Evolutionary conservation across 2,888 invertebrate species (phyloP), one percentile per base, ranked within the genome.

Genomic region (Pyrochroa serraticornis): DNA sequence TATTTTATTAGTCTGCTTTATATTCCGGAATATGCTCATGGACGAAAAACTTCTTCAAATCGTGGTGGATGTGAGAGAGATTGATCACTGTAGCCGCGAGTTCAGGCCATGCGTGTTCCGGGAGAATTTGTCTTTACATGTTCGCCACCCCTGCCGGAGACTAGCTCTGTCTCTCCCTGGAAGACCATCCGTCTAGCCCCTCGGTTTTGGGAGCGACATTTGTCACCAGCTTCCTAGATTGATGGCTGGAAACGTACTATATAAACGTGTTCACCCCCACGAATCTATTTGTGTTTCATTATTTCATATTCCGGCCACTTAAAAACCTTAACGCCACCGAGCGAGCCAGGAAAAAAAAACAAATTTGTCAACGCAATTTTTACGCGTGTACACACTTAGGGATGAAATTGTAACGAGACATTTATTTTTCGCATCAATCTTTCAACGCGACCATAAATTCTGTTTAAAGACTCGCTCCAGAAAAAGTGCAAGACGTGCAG

Each of bases 1-100:
- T 58, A 53, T 58, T 58, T 57, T 42, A 57, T 42, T 46, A 47
- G 57, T 46, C 57, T 32, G 12, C 47, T 57, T 48, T 58, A 53
- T 58, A 57, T 57, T 51, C 47, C 45, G 46, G 39, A 35, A 44
- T 57, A 38, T 46, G 37, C 45, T 46, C 33, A 12, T 57, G 44
- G 48, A 53, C 43, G 53, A 41, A 47, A 49, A 47, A 53, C 48
- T 58, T 45, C 14, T 48, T 53, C 39, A 53, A 48, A 58, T 52
- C 52, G 51, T 32, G 42, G 41, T 46, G 36, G 41, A 37, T 51
- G 51, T 51, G 53, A 53, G 36, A 39, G 54, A 54, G 59, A 59
- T 59, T 59, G 59, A 59, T 59, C 35, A 46, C 46, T 37, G 36
- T 48, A 47, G 48, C 42, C 38, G 41, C 52, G 43, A 49, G 58